Evolutionary conservation across 2,797 vertebrate genomes (phyloP).

Genomic region (Toxotes lorentzi): DNA sequence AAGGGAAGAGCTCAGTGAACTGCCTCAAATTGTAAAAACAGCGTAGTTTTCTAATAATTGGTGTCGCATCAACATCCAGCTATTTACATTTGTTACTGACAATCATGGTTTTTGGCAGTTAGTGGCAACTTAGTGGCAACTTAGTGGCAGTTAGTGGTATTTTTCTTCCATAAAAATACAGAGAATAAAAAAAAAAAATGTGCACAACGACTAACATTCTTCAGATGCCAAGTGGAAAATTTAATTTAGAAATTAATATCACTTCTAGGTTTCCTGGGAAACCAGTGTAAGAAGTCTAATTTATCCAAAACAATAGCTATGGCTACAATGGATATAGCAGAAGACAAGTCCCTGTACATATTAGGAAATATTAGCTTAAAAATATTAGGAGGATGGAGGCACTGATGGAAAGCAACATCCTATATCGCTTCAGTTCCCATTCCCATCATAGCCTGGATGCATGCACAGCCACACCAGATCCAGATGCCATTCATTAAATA

Average conservation of each 20-base stretch:
- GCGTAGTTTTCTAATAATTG: not conserved
- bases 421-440: slow-evolving; percentile 28
- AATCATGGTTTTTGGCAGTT: not conserved
- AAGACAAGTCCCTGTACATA: slow-evolving; percentile 10
- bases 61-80: not conserved
- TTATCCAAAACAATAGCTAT: slow-evolving; percentile 12
- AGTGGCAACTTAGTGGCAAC: not conserved
- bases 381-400: slow-evolving; percentile 20
- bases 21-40: slow-evolving; percentile 4
- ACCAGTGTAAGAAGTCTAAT: slow-evolving; percentile 12
- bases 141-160: not conserved
- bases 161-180: not conserved
- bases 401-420: slow-evolving; percentile 26
- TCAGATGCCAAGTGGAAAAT: not conserved
- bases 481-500: slow-evolving; percentile 84
- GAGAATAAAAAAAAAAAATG: not conserved
- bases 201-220: not conserved
- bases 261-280: slow-evolving; percentile 12
- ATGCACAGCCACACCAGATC: slow-evolving; percentile 57
- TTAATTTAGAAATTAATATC: not conserved
- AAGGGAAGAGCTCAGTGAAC: not conserved
- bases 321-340: not conserved
- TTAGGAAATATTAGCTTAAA: slow-evolving; percentile 14
- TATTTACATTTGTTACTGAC: not conserved
- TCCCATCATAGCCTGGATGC: slow-evolving; percentile 36